Evolutionary conservation across 2,797 vertebrate species (phyloP), one percentile per base, ranked within the genome.

Genomic region (Anguilla megastoma): DNA sequence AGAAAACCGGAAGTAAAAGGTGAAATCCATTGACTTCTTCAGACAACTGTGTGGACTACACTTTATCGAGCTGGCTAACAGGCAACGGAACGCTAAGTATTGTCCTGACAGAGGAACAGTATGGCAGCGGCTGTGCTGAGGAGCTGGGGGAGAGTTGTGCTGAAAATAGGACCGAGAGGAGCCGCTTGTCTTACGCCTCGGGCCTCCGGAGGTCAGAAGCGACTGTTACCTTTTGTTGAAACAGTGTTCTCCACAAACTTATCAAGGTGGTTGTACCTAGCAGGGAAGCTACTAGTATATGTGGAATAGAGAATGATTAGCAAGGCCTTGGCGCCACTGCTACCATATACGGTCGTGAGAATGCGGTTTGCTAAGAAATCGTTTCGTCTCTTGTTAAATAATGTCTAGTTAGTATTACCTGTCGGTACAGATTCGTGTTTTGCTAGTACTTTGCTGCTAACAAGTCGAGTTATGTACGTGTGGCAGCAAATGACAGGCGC

Each of bases 111-210:
- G 18, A 79, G 74, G 36, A 50, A 48, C 79, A 50, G 41, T 82
- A 82, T 82, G 79, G 79, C 79, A 45, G 79, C 41, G 8, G 45
- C 41, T 48, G 79, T 82, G 41, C 79, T 82, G 79, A 82, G 79
- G 79, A 82, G 79, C 45, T 82, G 79, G 41, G 79, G 79, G 41
- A 82, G 45, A 82, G 79, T 82, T n/a, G 45, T n/a, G n/a, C 45
- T 82, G 41, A 82, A 82, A 82, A 80, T 80, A 7, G 79, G 79
- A 82, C 79, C 79, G 18, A 50, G 79, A 50, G 5, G 41, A 18
- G 45, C 79, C 21, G 45, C 79, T 48, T 7, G 41, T 82, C 27
- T 82, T 48, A 48, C 79, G 12, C 21, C 41, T 50, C 24, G 3
- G 5, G n/a, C 41, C 9, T 50, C 6, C 0, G 79, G 45, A 48